Percentiles rank a stretch among this genome's conserved stretches.
Evolutionary conservation across 2,888 invertebrate species (phyloP).

Genomic region (Alviniconcha strummeri): DNA sequence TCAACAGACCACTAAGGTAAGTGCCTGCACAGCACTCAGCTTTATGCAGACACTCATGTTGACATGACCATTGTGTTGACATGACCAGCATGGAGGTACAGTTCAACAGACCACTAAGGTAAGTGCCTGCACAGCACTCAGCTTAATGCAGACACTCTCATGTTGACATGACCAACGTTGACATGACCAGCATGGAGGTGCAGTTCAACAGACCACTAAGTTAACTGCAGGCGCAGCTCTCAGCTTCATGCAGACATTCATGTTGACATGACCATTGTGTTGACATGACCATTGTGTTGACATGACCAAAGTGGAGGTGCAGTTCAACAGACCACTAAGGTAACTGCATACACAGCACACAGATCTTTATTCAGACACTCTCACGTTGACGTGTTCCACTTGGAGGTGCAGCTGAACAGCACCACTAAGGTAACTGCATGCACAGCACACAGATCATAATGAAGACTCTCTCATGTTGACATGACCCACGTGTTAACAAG

Average conservation of each 20-base stretch:
- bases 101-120: too few relatives aligned
- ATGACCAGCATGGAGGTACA: slow-evolving; percentile 79
- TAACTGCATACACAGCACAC: too few relatives aligned
- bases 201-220: too few relatives aligned
- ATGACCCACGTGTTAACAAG: too few relatives aligned
- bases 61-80: too few relatives aligned
- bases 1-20: too few relatives aligned
- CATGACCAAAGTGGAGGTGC: slow-evolving; percentile 79
- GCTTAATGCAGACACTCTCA: slow-evolving; percentile 83
- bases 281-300: too few relatives aligned
- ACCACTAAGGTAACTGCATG: slow-evolving; percentile 38
- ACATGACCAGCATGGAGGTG: slow-evolving; percentile 80
- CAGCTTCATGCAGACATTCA: slow-evolving; percentile 81
- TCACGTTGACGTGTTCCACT: slow-evolving; percentile 88
- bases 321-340: too few relatives aligned
- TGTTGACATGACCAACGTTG: slow-evolving; percentile 92
- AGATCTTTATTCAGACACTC: slow-evolving; percentile 80
- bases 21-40: too few relatives aligned
- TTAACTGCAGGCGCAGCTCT: too few relatives aligned
- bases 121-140: too few relatives aligned
- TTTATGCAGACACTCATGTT: slow-evolving; percentile 82
- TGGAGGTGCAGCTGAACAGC: slow-evolving; percentile 67
- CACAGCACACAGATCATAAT: neutral
- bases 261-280: slow-evolving; percentile 92
- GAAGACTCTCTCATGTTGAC: neutral